These are phyloP conservation scores for Neofelis nebulosa DNA, from an alignment of 2,113 vertebrate species.

Conservation along the genomic window DNA sequence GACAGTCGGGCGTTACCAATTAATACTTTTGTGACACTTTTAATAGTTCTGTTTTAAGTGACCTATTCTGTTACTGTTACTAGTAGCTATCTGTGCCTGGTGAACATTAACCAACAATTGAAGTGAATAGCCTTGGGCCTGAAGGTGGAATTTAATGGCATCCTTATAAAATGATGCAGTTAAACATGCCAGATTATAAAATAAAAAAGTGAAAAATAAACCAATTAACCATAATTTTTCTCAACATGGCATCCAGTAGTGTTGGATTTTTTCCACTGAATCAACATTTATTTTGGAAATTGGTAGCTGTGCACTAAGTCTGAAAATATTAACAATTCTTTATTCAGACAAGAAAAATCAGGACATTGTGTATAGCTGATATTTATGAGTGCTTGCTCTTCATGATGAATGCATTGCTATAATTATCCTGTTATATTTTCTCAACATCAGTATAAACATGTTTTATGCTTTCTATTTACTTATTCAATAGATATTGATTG, in stretches of 20 bases:
- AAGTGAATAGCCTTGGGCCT: neutral
- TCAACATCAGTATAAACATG: neutral
- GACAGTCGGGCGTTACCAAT: neutral
- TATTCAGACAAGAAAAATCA: neutral
- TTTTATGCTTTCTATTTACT: neutral
- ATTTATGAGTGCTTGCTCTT: neutral
- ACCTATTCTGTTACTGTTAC: neutral
- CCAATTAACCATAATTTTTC: neutral
- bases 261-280: neutral
- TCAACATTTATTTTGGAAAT: conserved; percentile 43
- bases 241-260: neutral
- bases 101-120: neutral
- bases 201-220: neutral
- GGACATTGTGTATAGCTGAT: neutral
- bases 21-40: neutral
- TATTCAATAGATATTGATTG: neutral
- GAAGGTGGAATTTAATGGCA: neutral
- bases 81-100: neutral
- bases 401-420: neutral
- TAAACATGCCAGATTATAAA: neutral
- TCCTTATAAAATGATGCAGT: neutral
- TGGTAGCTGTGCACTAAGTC: neutral
- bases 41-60: neutral
- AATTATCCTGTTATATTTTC: neutral
- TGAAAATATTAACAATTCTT: conserved; percentile 17